A percentile compares a stretch with the other conserved stretches of the same genome.
phyloP scores from a whole-genome alignment of 1,140 invertebrate genomes.

The Parasteatoda tepidariorum region DNA sequence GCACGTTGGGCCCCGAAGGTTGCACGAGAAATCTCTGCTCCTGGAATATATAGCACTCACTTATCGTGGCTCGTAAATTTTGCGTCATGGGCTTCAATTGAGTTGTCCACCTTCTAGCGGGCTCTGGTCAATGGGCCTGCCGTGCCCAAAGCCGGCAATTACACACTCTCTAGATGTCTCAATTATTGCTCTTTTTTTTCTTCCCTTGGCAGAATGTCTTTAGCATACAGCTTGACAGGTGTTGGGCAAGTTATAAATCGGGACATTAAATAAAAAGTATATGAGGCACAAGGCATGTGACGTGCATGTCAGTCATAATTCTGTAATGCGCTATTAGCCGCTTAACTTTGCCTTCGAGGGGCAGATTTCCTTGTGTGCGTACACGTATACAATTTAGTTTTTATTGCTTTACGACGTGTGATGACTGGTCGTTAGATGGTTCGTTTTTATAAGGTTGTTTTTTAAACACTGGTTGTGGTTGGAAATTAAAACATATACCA shows the following conservation, averaged over 20 bases:
- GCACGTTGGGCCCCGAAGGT: constrained; percentile 32
- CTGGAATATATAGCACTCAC: constrained; percentile 59
- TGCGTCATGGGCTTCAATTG: constrained; percentile 44
- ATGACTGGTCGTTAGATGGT: constrained; percentile 54
- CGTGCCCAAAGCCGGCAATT: constrained; percentile 50
- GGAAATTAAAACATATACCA: constrained; percentile 50
- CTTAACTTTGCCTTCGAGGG: background rate
- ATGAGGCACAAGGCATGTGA: constrained; percentile 48
- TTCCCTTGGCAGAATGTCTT: constrained; percentile 35
- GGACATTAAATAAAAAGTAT: background rate
- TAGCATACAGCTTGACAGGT: constrained; percentile 57
- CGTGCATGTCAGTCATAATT: constrained; percentile 59
- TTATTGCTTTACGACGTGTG: constrained; percentile 48
- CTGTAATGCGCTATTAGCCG: constrained; percentile 58
- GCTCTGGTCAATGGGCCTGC: constrained; percentile 43
- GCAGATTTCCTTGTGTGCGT: background rate
- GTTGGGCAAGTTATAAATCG: constrained; percentile 36
- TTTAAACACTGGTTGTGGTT: constrained; percentile 59
- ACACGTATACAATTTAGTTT: constrained; percentile 43
- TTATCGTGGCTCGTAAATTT: constrained; percentile 60
- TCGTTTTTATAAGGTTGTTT: constrained; percentile 22
- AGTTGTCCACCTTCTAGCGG: constrained; percentile 47
- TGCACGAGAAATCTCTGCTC: constrained; percentile 50
- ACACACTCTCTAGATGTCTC: constrained; percentile 54
- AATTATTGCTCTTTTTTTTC: too few relatives aligned